phyloP scores from a whole-genome alignment of 2,797 vertebrate genomes.

The Gadopsis bispinosus region DNA sequence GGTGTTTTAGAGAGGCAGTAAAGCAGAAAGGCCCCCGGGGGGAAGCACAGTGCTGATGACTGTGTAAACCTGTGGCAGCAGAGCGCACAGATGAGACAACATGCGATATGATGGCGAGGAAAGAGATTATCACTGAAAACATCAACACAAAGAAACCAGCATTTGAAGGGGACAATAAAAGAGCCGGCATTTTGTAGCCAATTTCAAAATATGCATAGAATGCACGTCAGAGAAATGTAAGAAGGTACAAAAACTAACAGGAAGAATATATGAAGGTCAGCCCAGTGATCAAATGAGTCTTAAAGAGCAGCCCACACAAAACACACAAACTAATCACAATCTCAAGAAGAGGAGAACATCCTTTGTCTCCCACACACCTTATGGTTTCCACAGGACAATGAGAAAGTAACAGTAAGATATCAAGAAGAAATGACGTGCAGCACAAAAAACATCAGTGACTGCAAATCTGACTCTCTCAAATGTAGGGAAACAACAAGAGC shows the following conservation, averaged over 20 bases:
- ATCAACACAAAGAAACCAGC: neutral
- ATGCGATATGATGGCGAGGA: neutral
- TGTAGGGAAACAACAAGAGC: neutral
- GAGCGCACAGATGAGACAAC: conserved; percentile 6
- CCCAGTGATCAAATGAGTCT: conserved; percentile 2
- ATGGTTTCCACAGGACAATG: neutral
- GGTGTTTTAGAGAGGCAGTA: conserved; percentile 54
- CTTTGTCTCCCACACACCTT: neutral
- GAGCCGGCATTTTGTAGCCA: neutral
- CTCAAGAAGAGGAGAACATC: neutral
- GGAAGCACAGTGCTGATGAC: conserved; percentile 9
- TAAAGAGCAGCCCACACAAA: neutral
- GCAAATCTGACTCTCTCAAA: neutral
- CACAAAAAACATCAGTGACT: neutral
- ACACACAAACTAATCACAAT: conserved; percentile 15
- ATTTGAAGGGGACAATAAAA: conserved; percentile 11
- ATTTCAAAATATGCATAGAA: conserved; percentile 9
- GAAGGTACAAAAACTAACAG: conserved; percentile 2
- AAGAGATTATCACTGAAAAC: conserved; percentile 10
- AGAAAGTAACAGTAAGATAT: neutral
- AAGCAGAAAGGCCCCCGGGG: conserved; percentile 33
- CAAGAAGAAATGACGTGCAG: neutral
- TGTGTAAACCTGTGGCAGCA: conserved; percentile 29
- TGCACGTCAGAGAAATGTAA: neutral
- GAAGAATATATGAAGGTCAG: conserved; percentile 27